Conservation (phyloP, 1,140 invertebrate species). For the Palaemon carinicauda region DNA sequence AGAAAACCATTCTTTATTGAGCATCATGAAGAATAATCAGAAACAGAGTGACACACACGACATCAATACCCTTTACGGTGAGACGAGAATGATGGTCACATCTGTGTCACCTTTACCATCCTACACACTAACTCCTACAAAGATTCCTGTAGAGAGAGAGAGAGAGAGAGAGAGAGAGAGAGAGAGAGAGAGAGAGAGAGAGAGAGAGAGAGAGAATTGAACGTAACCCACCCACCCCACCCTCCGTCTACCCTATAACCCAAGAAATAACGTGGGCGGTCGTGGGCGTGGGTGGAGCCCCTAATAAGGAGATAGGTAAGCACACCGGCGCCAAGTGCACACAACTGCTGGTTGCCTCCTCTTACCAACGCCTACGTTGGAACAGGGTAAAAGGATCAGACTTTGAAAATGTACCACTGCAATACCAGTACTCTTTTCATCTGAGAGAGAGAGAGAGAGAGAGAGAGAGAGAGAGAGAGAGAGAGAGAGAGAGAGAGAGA, state of each 20-base stretch:
- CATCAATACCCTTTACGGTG: too few species aligned
- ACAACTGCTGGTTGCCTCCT: conserved; percentile 2
- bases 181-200: background rate
- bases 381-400: background rate
- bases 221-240: background rate
- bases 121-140: too few species aligned
- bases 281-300: conserved; percentile 6
- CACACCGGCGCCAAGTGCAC: background rate
- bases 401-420: too few species aligned
- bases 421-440: too few species aligned
- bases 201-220: background rate
- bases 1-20: too few species aligned
- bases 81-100: too few species aligned
- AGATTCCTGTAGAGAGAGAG: background rate
- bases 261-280: background rate
- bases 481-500: conserved; percentile 1
- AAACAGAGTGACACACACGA: too few species aligned
- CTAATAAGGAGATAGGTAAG: conserved; percentile 21
- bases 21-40: too few species aligned
- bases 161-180: conserved; percentile 16
- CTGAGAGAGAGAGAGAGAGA: background rate
- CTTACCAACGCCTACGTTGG: background rate
- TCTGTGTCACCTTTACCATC: too few species aligned
- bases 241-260: background rate
- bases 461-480: background rate